A percentile compares a stretch with the other conserved stretches of the same genome.
These are phyloP conservation scores for Leptodactylus fallax DNA, from an alignment of 2,797 vertebrate species.

Conservation along the genomic window DNA sequence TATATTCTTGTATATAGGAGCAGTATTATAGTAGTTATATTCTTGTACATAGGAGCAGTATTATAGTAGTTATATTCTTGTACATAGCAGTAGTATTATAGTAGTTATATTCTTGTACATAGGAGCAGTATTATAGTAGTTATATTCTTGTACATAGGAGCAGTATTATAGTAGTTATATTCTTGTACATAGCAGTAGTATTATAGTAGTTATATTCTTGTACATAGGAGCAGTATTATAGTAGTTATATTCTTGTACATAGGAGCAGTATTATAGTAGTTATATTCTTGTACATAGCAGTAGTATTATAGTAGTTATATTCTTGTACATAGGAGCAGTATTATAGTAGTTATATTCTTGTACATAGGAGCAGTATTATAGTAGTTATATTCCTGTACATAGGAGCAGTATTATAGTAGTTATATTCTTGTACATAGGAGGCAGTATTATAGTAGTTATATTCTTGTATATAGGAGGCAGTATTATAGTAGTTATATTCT, in stretches of 20 bases:
- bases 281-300: slow-evolving; percentile 4
- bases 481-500: slow-evolving; percentile 11
- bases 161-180: slow-evolving; percentile 16
- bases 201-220: slow-evolving; percentile 14
- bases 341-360: slow-evolving; percentile 12
- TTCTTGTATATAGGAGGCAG: background rate
- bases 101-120: slow-evolving; percentile 19
- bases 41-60: background rate
- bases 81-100: background rate
- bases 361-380: slow-evolving; percentile 4
- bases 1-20: slow-evolving; percentile 9
- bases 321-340: slow-evolving; percentile 1
- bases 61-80: slow-evolving; percentile 22
- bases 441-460: slow-evolving; percentile 10
- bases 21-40: slow-evolving; percentile 20
- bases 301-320: slow-evolving; percentile 15
- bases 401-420: slow-evolving; percentile 26
- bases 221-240: slow-evolving; percentile 2
- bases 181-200: background rate
- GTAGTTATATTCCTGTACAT: slow-evolving; percentile 13
- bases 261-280: slow-evolving; percentile 15
- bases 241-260: slow-evolving; percentile 16
- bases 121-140: slow-evolving; percentile 17
- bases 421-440: slow-evolving; percentile 20
- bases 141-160: slow-evolving; percentile 4